Evolutionary conservation across 2,888 invertebrate species (phyloP), one percentile per base, ranked within the genome.

Genomic region (Drosophila mayaguana): DNA sequence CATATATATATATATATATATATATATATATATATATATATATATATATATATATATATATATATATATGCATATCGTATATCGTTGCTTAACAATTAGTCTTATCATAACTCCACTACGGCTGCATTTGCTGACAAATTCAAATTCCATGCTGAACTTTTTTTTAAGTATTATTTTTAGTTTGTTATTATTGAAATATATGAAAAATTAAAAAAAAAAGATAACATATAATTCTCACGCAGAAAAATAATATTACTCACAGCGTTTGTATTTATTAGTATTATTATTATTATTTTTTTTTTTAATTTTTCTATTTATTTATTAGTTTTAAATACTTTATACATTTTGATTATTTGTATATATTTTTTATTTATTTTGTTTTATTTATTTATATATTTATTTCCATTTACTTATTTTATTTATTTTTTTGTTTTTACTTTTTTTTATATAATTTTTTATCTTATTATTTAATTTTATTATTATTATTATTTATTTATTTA

Each of bases 41-140:
- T 20, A 16, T 36, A 16, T 20, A 20, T 18, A 16, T n/a, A 32
- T 18, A 6, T 38, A 36, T 25, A 38, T 38, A 5, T 11, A 22
- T 53, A 32, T 20, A 18, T 16, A 32, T 12, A 12, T 34, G 12
- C 14, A 36, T 36, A 36, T 36, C 25, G 7, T 28, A 28, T 28
- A 43, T 14, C 7, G 25, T 1, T 7, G 28, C 28, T 28, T 7
- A 45, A 22, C 8, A 43, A 14, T 20, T 9, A 51, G 32, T 42
- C 63, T 48, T 43, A 63, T 71, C 63, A 54, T 46, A 34, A 55
- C 20, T 43, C 14, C 20, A n/a, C 25, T n/a, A 51, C 22, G 32
- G 16, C 28, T 34, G 0, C 4, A 5, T 14, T 5, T 28, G 40
- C n/a, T 42, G 36, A 34, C 18, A 12, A 43, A 61, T 36, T 53